A percentile compares a stretch with the other conserved stretches of the same genome.
Conservation (phyloP, 2,888 invertebrate genomes). For the Spodoptera picta region DNA sequence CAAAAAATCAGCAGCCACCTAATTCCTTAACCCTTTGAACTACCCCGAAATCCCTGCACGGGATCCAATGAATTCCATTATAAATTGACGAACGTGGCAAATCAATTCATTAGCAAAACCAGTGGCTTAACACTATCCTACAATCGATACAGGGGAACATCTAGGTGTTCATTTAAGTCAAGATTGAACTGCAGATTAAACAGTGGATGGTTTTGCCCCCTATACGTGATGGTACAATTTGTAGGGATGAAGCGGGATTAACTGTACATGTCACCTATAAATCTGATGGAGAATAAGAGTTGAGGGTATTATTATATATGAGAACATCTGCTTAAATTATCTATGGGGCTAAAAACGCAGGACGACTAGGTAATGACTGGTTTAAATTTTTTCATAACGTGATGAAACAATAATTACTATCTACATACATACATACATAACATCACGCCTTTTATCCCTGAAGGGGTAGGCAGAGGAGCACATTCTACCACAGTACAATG, state of each 20-base stretch:
- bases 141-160: slow-evolving; percentile 77
- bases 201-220: slow-evolving; percentile 76
- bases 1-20: not conserved
- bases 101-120: slow-evolving; percentile 85
- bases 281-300: not conserved
- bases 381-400: too few species aligned
- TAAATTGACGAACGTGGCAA: slow-evolving; percentile 74
- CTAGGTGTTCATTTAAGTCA: slow-evolving; percentile 86
- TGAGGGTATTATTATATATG: not conserved
- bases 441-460: too few species aligned
- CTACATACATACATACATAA: too few species aligned
- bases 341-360: too few species aligned
- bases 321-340: not conserved
- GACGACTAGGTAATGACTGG: too few species aligned
- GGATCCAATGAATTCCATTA: slow-evolving; percentile 62
- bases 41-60: slow-evolving; percentile 39
- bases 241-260: slow-evolving; percentile 30
- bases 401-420: too few species aligned
- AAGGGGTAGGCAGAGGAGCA: too few species aligned
- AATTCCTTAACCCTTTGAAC: slow-evolving; percentile 39
- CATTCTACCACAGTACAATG: too few species aligned
- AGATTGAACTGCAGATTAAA: slow-evolving; percentile 85
- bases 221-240: slow-evolving; percentile 56
- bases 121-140: slow-evolving; percentile 78
- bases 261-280: not conserved